Evolutionary conservation across 2,113 vertebrate genomes (phyloP).

Genomic region (Otocyon megalotis): DNA sequence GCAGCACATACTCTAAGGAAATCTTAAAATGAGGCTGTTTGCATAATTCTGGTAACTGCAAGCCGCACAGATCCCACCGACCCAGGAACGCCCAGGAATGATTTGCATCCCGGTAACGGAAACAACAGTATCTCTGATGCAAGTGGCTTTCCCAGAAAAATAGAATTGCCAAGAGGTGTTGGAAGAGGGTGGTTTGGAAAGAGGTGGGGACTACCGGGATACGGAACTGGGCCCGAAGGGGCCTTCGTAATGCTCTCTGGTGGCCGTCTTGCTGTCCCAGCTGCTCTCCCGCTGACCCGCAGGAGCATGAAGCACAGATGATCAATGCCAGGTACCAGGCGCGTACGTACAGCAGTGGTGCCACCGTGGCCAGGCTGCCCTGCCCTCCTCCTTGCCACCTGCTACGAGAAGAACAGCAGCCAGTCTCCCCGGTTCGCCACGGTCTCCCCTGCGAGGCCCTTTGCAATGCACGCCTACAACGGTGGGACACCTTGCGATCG

Average conservation of each 20-base stretch:
- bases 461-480: neutral
- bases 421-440: neutral
- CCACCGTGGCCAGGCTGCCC: neutral
- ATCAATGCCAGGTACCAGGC: fast-evolving
- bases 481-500: neutral
- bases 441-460: fast-evolving
- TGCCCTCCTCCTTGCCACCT: neutral
- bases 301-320: fast-evolving
- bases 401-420: neutral
- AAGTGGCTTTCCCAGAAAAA: neutral
- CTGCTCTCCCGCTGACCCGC: neutral
- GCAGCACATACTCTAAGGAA: neutral
- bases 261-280: neutral
- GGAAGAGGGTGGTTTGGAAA: neutral
- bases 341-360: neutral
- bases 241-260: no score
- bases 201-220: neutral
- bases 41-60: constrained; percentile 13
- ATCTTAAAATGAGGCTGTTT: constrained; percentile 28
- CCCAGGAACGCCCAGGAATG: neutral
- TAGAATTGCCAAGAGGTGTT: neutral
- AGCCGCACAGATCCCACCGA: constrained; percentile 21
- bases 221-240: neutral
- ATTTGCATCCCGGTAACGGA: neutral
- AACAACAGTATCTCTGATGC: neutral